These are phyloP conservation scores for Drosophila burlai DNA, from an alignment of 1,140 invertebrate genomes.

Conservation along the genomic window DNA sequence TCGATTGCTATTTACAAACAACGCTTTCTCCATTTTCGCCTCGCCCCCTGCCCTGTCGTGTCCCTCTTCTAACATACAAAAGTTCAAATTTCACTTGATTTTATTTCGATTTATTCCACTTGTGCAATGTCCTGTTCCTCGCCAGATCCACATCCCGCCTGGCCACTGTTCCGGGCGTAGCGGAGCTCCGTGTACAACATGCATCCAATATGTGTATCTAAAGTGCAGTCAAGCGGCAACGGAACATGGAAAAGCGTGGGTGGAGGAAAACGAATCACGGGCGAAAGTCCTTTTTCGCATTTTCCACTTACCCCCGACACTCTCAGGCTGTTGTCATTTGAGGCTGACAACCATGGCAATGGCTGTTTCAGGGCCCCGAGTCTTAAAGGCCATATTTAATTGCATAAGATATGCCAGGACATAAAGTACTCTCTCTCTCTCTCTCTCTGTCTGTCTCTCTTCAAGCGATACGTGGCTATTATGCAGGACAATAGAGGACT, in stretches of 20 bases:
- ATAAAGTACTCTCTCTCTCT: conserved; percentile 24
- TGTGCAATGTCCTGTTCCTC: conserved; percentile 16
- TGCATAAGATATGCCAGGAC: conserved; percentile 48
- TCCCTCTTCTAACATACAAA: conserved; percentile 16
- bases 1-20: conserved; percentile 53
- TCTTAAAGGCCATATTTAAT: conserved; percentile 45
- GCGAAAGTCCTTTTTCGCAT: conserved; percentile 16
- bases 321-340: conserved; percentile 42
- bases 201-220: conserved; percentile 69
- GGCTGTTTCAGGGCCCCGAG: conserved; percentile 4
- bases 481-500: conserved; percentile 26
- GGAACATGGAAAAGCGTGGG: conserved; percentile 49
- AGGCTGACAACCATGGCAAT: conserved; percentile 28
- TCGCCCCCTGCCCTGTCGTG: neutral
- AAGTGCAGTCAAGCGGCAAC: conserved; percentile 79
- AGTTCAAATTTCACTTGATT: conserved; percentile 63
- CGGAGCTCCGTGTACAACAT: conserved; percentile 56
- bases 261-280: conserved; percentile 10
- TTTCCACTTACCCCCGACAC: conserved; percentile 9
- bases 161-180: conserved; percentile 44
- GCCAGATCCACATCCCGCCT: conserved; percentile 25
- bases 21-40: conserved; percentile 42
- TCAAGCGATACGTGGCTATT: neutral
- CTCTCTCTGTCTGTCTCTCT: neutral
- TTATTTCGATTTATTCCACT: conserved; percentile 33